Conservation (phyloP, 2,797 vertebrate species). For the Centroberyx gerrardi region DNA sequence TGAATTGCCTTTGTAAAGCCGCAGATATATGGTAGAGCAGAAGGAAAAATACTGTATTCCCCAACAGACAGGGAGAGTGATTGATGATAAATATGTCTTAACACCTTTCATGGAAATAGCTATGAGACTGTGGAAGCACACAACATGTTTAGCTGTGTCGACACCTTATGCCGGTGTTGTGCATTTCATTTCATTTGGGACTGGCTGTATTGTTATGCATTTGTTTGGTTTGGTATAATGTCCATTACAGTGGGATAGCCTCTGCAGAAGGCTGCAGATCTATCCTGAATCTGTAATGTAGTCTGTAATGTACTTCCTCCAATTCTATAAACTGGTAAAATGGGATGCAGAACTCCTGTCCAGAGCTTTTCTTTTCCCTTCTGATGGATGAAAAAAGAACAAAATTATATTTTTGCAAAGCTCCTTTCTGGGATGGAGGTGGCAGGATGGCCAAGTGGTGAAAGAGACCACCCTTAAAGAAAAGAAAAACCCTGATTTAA, state of each 20-base stretch:
- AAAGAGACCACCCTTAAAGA: no score
- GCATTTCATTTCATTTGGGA: neutral
- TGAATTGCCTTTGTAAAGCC: constrained; percentile 43
- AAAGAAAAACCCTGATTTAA: no score
- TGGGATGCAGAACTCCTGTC: no score
- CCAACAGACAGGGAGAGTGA: constrained; percentile 28
- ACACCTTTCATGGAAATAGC: neutral
- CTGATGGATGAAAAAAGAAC: no score
- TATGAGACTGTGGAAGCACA: neutral
- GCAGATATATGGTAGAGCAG: constrained; percentile 6
- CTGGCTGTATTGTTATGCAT: neutral
- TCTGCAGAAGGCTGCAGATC: neutral
- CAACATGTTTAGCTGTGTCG: neutral
- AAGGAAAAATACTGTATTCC: constrained; percentile 9
- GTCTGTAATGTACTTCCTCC: neutral
- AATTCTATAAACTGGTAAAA: neutral
- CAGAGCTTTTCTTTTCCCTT: no score
- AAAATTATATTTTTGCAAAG: no score
- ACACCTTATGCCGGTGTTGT: no score
- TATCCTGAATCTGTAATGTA: no score
- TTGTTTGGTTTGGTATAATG: neutral
- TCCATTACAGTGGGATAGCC: neutral
- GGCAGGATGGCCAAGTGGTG: no score
- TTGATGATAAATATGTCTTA: constrained; percentile 43
- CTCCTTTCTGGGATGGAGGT: no score